These are phyloP conservation scores for Riptortus pedestris DNA, from an alignment of 1,140 invertebrate species.

Conservation along the genomic window DNA sequence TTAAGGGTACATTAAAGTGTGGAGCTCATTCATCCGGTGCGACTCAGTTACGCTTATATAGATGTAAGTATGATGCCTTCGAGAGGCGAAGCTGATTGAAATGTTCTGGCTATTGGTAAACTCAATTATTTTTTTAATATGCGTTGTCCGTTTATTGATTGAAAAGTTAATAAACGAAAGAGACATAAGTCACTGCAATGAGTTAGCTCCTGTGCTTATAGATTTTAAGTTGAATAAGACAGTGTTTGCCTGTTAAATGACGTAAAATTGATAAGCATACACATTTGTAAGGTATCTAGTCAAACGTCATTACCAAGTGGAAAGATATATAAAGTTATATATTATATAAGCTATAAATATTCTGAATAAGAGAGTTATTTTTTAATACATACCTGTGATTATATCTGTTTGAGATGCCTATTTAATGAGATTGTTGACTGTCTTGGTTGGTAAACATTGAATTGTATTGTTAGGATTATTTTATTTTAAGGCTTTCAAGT, in stretches of 20 bases:
- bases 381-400: slow-evolving; percentile 20
- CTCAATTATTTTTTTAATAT: slow-evolving; percentile 5
- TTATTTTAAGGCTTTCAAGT: slow-evolving; percentile 5
- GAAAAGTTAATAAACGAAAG: slow-evolving; percentile 3
- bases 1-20: slow-evolving; percentile 13
- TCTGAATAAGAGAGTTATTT: slow-evolving; percentile 15
- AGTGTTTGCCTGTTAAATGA: slow-evolving; percentile 10
- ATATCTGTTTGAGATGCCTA: slow-evolving; percentile 17
- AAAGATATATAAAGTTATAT: slow-evolving; percentile 17
- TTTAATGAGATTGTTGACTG: slow-evolving; percentile 19
- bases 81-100: neutral
- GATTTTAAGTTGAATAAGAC: neutral
- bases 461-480: slow-evolving; percentile 14
- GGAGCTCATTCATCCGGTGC: slow-evolving; percentile 20
- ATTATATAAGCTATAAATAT: slow-evolving; percentile 17
- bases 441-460: slow-evolving; percentile 13
- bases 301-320: slow-evolving; percentile 19
- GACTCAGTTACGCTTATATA: slow-evolving; percentile 13
- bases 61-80: neutral
- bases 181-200: slow-evolving; percentile 16
- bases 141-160: slow-evolving; percentile 4
- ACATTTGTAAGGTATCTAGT: slow-evolving; percentile 22
- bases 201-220: slow-evolving; percentile 17
- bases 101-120: neutral
- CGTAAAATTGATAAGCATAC: slow-evolving; percentile 16